Evolutionary conservation across 2,113 vertebrate genomes (phyloP).

Genomic region (Apteryx owenii): DNA sequence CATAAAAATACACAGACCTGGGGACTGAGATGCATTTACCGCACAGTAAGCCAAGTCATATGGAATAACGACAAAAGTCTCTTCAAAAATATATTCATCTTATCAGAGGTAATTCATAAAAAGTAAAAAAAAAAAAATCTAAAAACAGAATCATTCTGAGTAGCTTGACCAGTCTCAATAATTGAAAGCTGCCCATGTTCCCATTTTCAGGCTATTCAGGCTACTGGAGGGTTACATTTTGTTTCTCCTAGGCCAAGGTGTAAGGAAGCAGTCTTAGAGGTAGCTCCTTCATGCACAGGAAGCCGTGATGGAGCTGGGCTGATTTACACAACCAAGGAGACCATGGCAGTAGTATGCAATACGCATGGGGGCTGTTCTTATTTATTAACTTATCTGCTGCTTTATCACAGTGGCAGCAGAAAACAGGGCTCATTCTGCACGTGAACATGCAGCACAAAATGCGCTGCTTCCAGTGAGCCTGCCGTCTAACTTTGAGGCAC

Average conservation of each 20-base stretch:
- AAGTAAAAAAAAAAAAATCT: neutral
- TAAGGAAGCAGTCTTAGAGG: neutral
- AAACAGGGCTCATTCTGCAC: neutral
- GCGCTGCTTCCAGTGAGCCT: neutral
- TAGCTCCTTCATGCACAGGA: neutral
- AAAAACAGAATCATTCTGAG: neutral
- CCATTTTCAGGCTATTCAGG: neutral
- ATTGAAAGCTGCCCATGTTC: neutral
- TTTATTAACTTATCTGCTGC: neutral
- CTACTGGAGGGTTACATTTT: neutral
- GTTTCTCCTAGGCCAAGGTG: neutral
- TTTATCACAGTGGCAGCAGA: neutral
- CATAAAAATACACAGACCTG: fast-evolving
- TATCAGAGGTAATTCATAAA: neutral
- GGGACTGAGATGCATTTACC: neutral
- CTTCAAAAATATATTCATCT: neutral
- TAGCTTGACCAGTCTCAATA: neutral
- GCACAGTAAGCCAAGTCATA: neutral
- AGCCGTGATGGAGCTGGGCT: fast-evolving
- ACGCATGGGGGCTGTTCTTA: neutral
- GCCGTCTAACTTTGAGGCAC: neutral
- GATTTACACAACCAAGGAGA: neutral
- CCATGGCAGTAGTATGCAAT: neutral
- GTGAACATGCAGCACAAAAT: neutral
- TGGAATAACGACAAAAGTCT: neutral